A percentile compares a stretch with the other conserved stretches of the same genome.
phyloP scores from a whole-genome alignment of 2,113 vertebrate genomes.

The Pomatorhinus ruficollis region DNA sequence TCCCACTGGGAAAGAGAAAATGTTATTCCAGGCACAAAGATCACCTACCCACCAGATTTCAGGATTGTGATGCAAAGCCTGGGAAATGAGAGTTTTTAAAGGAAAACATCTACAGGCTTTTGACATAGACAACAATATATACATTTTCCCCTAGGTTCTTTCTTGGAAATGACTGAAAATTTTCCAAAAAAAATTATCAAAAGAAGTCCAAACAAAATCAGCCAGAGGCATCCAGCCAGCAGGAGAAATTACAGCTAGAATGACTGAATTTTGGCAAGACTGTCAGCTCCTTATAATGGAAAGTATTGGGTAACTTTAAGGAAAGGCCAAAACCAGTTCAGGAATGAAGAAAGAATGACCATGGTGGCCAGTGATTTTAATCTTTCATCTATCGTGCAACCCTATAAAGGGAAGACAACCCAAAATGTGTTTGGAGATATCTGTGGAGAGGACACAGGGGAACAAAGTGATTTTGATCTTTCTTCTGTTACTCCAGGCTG shows the following conservation, averaged over 20 bases:
- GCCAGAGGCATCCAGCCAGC: conserved; percentile 37
- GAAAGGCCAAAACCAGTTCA: conserved; percentile 34
- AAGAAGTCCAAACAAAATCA: conserved; percentile 43
- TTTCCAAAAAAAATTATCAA: conserved; percentile 21
- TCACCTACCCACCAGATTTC: background rate
- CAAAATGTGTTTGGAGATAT: background rate
- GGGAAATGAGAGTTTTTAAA: conserved; percentile 9
- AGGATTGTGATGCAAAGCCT: background rate
- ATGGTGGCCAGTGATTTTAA: conserved; percentile 10
- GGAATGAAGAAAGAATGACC: conserved; percentile 25
- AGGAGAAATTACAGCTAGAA: conserved; percentile 35
- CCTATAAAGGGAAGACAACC: background rate
- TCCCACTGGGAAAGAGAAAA: background rate
- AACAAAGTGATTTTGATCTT: background rate
- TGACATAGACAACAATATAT: conserved; percentile 21
- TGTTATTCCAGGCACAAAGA: background rate
- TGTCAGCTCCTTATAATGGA: conserved; percentile 32
- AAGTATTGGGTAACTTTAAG: conserved; percentile 51
- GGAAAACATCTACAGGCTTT: background rate
- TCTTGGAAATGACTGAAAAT: conserved; percentile 43
- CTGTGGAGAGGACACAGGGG: background rate
- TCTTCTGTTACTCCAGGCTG: background rate
- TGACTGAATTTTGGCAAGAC: conserved; percentile 46
- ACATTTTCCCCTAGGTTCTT: conserved; percentile 32
- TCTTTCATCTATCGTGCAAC: background rate